Conservation (phyloP, 2,113 vertebrate genomes). For the Anolis sagrei region DNA sequence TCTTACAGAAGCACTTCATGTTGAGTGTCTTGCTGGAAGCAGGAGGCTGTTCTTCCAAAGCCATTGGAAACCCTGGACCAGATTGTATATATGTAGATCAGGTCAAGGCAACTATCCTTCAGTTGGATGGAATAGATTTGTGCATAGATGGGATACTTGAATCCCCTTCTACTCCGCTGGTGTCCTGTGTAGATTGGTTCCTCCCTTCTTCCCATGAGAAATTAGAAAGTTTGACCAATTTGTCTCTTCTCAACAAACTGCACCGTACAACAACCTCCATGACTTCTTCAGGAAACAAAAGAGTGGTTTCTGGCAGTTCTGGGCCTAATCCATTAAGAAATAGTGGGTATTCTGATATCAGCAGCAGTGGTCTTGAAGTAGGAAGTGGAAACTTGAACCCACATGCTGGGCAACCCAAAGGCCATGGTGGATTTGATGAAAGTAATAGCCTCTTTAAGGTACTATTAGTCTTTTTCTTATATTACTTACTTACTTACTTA, state of each 20-base stretch:
- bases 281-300: constrained; percentile 69
- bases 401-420: constrained; percentile 68
- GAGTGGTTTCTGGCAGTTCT: constrained; percentile 80
- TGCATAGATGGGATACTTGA: constrained; percentile 84
- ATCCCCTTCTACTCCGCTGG: constrained; percentile 78
- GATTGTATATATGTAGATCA: constrained; percentile 96
- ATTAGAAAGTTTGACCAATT: constrained; percentile 74
- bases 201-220: constrained; percentile 80
- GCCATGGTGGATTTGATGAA: constrained; percentile 74
- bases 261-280: constrained; percentile 73
- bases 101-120: constrained; percentile 89
- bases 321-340: constrained; percentile 80
- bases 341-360: constrained; percentile 68
- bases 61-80: constrained; percentile 86
- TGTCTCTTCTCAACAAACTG: constrained; percentile 82
- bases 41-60: constrained; percentile 86
- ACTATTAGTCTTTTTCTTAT: background rate
- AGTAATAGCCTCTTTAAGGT: constrained; percentile 79
- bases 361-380: constrained; percentile 75
- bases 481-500: too few species aligned
- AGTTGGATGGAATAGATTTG: constrained; percentile 83
- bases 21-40: constrained; percentile 93
- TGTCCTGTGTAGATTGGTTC: constrained; percentile 93
- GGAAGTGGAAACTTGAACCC: constrained; percentile 61
- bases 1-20: constrained; percentile 87